Base-by-base conservation (phyloP, 1,140 invertebrate species). In the Neotoxoptera formosana region DNA sequence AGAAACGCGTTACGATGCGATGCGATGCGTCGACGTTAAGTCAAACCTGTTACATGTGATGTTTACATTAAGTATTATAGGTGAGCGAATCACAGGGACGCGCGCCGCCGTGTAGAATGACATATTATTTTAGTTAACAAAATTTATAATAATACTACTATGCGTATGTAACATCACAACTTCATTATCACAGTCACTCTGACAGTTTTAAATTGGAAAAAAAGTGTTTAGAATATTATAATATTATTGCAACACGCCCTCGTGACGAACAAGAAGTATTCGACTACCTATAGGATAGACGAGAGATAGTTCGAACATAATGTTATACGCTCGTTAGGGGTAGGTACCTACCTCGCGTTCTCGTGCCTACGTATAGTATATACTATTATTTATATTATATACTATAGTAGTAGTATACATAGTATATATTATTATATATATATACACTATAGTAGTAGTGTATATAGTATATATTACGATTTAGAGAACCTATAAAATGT, bases 11-110 rank as follows among this genome's bases (percentile, higher is more conserved):
- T 53, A 53, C 3, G 21, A 83, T 81, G 34, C 17, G 34, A 23
- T 23, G 23, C 3, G 21, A 83, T 81, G 34, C 17, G 34, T 36
- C 9, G 23, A 84, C 21, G 83, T 45, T 45, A 84, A 84, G 36
- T 41, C 4, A 25, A 84, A 84, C 83, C 83, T 84, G 83, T 84
- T 84, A 84, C 83, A 84, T 84, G 60, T 76, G 60, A 76, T 76
- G 60, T 76, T 76, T 76, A n/a, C 60, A 76, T 84, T 45, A 84
- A 84, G 83, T 45, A 41, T 25, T 21, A 41, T 41, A 41, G 41
- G 41, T 41, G 41, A 41, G 9, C 41, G 83, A 84, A 84, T 45
- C 23, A 45, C 3, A 84, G 9, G 6, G 41, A 41, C 4, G 41
- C 41, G 41, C 41, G 41, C 41, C 41, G 60, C 30, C n/a, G 4